Base-by-base conservation (phyloP, 53 echinoderm and acorn worm genomes). In the Holothuria scabra region DNA sequence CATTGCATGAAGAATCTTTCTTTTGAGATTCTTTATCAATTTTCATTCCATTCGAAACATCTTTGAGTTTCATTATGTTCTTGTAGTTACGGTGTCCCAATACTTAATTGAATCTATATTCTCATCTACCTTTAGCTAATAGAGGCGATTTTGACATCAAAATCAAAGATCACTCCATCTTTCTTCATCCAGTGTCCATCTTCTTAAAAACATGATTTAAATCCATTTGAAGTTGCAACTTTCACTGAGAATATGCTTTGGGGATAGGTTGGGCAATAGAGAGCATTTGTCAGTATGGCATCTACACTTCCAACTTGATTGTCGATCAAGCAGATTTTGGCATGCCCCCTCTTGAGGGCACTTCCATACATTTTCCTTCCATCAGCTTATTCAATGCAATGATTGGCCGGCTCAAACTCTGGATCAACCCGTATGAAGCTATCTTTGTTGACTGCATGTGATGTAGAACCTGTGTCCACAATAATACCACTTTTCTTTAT, bases 201-300 rank as follows among this genome's bases (percentile, higher is more conserved):
- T 20, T 34, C 11, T 16, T 49, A 66, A 35, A 87, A 74, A 26
- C 37, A 65, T 38, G 22, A n/a, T n/a, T n/a, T n/a, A n/a, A 67
- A 80, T 64, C 79, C 86, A 65, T 86, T 87, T n/a, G 49, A 33
- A 7, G 83, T 82, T 21, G 82, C 88, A 5, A 72, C 70, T 44
- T 69, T 69, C 37, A 69, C 88, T 21, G 88, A 87, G 29, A 87
- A 87, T 41, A 87, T 87, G 67, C 82, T 68, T 5, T 83, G 72
- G 35, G 70, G 76, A 70, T 66, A 87, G 23, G 60, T 38, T 13
- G 83, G 88, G 55, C 67, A 68, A 38, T 70, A 80, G 9, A 87
- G 67, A 1, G 72, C 88, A 60, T 83, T 70, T 23, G 12, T 24
- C n/a, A 87, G 44, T 9, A 79, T 52, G 1, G 31, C 68, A 80